These are phyloP conservation scores for Acrocephalus arundinaceus DNA, from an alignment of 2,113 vertebrate species.

Conservation along the genomic window DNA sequence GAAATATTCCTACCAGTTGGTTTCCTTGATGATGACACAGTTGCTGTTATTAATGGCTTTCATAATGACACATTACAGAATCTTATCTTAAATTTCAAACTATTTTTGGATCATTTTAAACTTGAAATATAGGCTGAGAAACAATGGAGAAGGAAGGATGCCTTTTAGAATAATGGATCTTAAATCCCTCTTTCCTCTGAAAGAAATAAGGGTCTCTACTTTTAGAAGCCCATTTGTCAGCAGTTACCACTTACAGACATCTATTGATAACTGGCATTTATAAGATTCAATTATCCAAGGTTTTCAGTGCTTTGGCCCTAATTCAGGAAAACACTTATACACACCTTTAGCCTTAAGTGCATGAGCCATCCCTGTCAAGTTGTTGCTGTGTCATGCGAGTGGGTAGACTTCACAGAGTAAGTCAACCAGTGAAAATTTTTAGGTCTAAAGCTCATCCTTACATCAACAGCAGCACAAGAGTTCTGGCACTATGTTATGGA, in stretches of 20 bases:
- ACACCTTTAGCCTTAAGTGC: neutral
- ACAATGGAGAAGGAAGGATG: neutral
- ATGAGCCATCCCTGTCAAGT: accelerated
- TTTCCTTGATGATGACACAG: neutral
- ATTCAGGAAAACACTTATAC: neutral
- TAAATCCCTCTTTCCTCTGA: neutral
- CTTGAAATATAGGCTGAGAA: neutral
- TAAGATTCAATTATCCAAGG: neutral
- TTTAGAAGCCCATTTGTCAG: neutral
- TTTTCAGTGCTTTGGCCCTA: neutral
- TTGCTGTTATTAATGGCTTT: neutral
- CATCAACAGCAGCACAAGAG: accelerated
- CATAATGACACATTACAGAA: neutral
- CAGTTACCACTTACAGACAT: neutral
- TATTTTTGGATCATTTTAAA: neutral
- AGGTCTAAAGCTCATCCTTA: neutral
- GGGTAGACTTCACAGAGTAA: neutral
- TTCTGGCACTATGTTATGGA: accelerated
- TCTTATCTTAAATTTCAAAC: neutral
- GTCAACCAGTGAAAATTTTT: neutral
- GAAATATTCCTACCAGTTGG: accelerated
- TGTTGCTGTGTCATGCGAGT: accelerated
- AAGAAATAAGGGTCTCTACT: neutral
- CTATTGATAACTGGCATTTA: neutral
- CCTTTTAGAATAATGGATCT: neutral